Base-by-base conservation (phyloP, 2,113 vertebrate species). In the Egretta garzetta region DNA sequence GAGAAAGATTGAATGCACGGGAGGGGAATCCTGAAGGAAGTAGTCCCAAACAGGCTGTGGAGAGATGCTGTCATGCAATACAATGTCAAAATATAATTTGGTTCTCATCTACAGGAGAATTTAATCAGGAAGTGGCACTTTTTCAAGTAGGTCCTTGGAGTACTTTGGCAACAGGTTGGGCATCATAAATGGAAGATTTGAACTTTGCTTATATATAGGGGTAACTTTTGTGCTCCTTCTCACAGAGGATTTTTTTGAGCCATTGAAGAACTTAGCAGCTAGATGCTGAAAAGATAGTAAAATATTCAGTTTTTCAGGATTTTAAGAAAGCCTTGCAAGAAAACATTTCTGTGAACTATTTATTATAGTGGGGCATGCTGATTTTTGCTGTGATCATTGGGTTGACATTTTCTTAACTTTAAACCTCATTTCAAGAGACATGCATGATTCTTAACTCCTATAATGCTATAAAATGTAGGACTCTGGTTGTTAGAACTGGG, bases 71-170 rank as follows among this genome's bases (percentile, higher is more conserved):
- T 85, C 75, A 68, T 93, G 72, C 0, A 16, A 66, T 81, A 50
- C 81, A 85, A n/a, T 86, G 89, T 76, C 93, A 87, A 88, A 85
- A 82, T 95, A 73, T 4, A 20, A 52, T 94, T 96, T 95, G 74
- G 53, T 96, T 97, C 81, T 95, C 77, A 77, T 95, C 84, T 95
- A 62, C 70, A 71, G 85, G 88, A 96, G 81, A 88, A 87, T 90
- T 96, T 97, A 97, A 96, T 97, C 96, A 98, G 98, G 96, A 98
- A 98, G 86, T 96, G 96, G 95, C 97, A 41, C 86, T 96, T 96
- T 97, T 98, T 98, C 98, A 98, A 97, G 96, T 95, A 96, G 97
- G 92, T 97, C 93, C 93, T 96, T 80, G 80, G 91, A 96, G 95
- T 98, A 94, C 88, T 98, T 96, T 97, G 96, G 97, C 97, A 98